Percentiles rank a stretch among this genome's conserved stretches.
These are phyloP conservation scores for Tetranychus truncatus DNA, from an alignment of 2,888 invertebrate species.

Conservation along the genomic window DNA sequence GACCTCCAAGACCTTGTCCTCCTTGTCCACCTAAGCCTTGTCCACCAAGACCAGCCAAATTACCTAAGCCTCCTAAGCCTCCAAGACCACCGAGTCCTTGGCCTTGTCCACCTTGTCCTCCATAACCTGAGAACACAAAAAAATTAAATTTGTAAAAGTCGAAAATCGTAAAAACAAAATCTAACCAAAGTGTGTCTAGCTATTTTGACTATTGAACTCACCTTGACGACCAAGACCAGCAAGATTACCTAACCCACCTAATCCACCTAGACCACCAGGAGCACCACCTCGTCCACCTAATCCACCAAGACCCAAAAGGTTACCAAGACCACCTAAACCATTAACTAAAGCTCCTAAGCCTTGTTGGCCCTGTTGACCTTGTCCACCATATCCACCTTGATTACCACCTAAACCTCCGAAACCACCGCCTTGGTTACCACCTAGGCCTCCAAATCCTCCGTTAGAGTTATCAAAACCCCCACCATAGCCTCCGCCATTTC, in stretches of 20 bases:
- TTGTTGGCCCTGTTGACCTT: constrained; percentile 17
- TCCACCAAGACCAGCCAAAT: constrained; percentile 23
- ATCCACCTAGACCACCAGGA: constrained; percentile 10
- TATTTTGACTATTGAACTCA: too few species aligned
- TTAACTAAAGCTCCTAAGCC: neutral
- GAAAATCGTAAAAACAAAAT: too few species aligned
- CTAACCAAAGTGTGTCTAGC: too few species aligned
- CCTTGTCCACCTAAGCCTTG: constrained; percentile 1
- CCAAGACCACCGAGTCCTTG: constrained; percentile 18
- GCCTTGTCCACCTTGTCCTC: constrained; percentile 10
- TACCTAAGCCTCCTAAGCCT: constrained; percentile 16
- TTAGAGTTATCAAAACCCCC: constrained; percentile 6
- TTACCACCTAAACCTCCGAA: constrained; percentile 18
- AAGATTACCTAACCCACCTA: constrained; percentile 17
- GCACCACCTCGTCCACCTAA: constrained; percentile 4
- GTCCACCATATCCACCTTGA: constrained; percentile 25
- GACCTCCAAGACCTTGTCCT: constrained; percentile 10
- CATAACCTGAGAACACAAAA: neutral
- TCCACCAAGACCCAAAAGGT: constrained; percentile 4
- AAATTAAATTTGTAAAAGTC: too few species aligned
- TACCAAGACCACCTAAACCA: constrained; percentile 13
- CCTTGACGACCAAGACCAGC: constrained; percentile 23
- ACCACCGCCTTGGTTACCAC: constrained; percentile 23
- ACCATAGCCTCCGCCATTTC: constrained; percentile 20
- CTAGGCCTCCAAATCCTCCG: constrained; percentile 2